Evolutionary conservation across 2,113 vertebrate species (phyloP).

Genomic region (Semicossyphus pulcher): DNA sequence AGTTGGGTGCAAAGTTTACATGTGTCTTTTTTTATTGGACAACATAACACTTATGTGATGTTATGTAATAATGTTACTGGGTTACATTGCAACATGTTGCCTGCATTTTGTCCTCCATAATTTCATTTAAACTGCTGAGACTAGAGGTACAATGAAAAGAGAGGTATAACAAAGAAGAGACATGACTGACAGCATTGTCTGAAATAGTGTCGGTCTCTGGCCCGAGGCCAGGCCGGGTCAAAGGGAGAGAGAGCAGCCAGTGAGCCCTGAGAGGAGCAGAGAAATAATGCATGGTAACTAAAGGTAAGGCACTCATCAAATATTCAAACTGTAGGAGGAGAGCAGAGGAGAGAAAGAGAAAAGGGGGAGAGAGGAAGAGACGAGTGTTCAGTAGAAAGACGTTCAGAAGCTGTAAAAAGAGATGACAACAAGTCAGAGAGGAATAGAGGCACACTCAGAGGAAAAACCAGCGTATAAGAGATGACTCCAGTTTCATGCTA

Average conservation of each 20-base stretch:
- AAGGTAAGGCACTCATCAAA: constrained; percentile 86
- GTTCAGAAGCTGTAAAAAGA: not conserved
- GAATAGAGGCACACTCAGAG: constrained; percentile 4
- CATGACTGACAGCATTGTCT: constrained; percentile 42
- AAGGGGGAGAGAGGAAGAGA: constrained; percentile 32
- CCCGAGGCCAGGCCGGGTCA: constrained; percentile 57
- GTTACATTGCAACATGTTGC: no score
- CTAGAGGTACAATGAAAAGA: constrained; percentile 14
- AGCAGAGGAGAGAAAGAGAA: constrained; percentile 62
- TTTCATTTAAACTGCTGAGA: not conserved
- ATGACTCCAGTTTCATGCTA: constrained; percentile 2
- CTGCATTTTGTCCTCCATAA: no score
- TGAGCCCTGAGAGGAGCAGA: constrained; percentile 77
- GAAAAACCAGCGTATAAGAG: not conserved
- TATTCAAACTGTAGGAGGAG: constrained; percentile 80
- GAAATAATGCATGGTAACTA: constrained; percentile 90
- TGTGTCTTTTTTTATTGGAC: no score
- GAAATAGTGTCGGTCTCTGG: constrained; percentile 61
- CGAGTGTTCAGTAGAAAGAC: constrained; percentile 6
- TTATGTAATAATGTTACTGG: no score
- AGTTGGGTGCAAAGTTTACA: no score
- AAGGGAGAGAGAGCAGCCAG: constrained; percentile 65
- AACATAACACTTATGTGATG: no score
- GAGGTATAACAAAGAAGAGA: constrained; percentile 8
- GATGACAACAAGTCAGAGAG: not conserved